These are phyloP conservation scores for Drymonia ruficornis DNA, from an alignment of 2,888 invertebrate genomes.

Conservation along the genomic window DNA sequence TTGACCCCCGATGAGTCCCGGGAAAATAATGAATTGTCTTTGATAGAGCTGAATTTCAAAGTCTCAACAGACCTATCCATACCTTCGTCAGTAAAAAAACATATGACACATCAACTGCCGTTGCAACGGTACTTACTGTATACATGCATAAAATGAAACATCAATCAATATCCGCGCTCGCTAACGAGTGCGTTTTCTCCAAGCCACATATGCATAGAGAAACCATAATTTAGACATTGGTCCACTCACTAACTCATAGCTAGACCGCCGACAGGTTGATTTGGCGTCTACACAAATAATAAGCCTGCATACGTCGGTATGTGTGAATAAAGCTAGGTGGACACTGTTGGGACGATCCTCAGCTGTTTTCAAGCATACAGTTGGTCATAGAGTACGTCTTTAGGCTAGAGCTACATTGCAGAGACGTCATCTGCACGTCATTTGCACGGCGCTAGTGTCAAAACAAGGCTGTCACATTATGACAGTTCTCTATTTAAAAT, in stretches of 20 bases:
- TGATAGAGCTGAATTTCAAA: too few species aligned
- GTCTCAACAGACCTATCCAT: too few species aligned
- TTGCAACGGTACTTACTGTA: not conserved
- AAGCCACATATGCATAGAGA: slow-evolving; percentile 75
- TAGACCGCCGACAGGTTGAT: slow-evolving; percentile 60
- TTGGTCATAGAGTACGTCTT: too few species aligned
- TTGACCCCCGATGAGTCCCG: too few species aligned
- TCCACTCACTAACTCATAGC: slow-evolving; percentile 70
- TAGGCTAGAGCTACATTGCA: too few species aligned
- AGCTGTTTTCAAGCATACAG: not conserved
- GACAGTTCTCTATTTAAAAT: too few species aligned
- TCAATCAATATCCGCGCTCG: slow-evolving; percentile 53
- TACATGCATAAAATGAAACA: slow-evolving; percentile 35
- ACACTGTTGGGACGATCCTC: not conserved
- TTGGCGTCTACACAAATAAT: slow-evolving; percentile 71
- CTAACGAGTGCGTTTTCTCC: slow-evolving; percentile 70
- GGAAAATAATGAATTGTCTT: too few species aligned
- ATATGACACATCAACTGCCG: too few species aligned
- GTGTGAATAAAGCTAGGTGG: slow-evolving; percentile 19
- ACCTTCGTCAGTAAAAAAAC: not conserved
- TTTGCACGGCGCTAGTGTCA: too few species aligned
- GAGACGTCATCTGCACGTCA: too few species aligned
- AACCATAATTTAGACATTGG: slow-evolving; percentile 76
- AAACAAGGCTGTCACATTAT: too few species aligned
- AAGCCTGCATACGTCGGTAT: slow-evolving; percentile 43